Evolutionary conservation across 2,888 invertebrate species (phyloP).

Genomic region (Eustalomyia histrio): DNA sequence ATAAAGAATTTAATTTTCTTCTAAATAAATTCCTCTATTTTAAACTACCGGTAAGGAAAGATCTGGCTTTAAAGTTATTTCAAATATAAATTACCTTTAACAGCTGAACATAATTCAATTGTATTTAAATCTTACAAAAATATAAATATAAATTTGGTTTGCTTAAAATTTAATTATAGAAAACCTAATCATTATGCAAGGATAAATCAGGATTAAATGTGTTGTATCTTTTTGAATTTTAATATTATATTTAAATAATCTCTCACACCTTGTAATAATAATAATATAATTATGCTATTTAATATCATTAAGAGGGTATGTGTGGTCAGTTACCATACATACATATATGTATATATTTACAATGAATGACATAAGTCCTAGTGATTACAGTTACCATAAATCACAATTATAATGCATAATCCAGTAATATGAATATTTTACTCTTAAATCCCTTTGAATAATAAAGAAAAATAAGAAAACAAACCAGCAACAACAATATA

Average conservation of each 20-base stretch:
- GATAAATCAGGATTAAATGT: constrained; percentile 56
- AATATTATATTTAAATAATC: constrained; percentile 27
- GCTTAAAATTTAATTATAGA: neutral
- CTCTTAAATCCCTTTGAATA: constrained; percentile 63
- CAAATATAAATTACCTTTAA: no score
- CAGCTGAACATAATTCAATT: neutral
- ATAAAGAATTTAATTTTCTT: no score
- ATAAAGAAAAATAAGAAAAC: constrained; percentile 31
- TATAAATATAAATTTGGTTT: no score
- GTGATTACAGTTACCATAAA: constrained; percentile 64
- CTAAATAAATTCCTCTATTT: no score
- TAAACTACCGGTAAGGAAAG: no score
- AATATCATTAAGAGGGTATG: constrained; percentile 12
- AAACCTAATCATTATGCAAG: constrained; percentile 5
- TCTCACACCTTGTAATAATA: constrained; percentile 24
- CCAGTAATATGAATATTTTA: constrained; percentile 65
- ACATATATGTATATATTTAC: neutral
- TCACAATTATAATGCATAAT: constrained; percentile 65
- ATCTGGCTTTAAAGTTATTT: no score
- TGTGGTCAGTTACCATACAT: neutral
- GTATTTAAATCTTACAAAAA: neutral
- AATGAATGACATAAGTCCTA: constrained; percentile 46
- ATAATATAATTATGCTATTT: constrained; percentile 42
- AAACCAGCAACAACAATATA: constrained; percentile 22
- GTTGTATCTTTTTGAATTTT: constrained; percentile 40